phyloP scores from a whole-genome alignment of 2,113 vertebrate species.

The Acanthisitta chloris region DNA sequence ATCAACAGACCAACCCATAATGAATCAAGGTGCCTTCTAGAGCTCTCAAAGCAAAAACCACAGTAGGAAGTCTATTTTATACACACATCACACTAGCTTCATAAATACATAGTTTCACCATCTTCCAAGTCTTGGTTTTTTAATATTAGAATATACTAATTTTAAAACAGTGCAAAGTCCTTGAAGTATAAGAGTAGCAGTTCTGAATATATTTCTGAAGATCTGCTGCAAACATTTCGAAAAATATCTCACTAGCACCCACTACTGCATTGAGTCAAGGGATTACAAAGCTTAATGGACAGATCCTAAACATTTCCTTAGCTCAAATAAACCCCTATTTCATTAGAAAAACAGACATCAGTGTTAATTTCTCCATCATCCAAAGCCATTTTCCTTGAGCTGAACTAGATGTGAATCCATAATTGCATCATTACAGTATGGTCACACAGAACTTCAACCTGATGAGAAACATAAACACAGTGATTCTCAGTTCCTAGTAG shows the following conservation, averaged over 20 bases:
- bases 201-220: not conserved
- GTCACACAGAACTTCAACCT: not conserved
- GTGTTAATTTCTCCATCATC: not conserved
- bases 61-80: not conserved
- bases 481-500: not conserved
- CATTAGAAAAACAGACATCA: not conserved
- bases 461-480: not conserved
- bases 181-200: not conserved
- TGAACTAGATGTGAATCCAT: not conserved
- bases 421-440: not conserved
- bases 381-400: constrained; percentile 49
- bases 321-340: not conserved
- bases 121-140: not conserved
- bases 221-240: not conserved
- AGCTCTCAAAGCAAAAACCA: not conserved
- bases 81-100: not conserved
- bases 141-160: not conserved
- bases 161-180: not conserved
- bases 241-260: not conserved
- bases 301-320: not conserved
- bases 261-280: not conserved
- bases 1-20: not conserved
- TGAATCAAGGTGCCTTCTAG: not conserved
- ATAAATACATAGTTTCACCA: not conserved
- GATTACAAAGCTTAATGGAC: not conserved